phyloP scores from a whole-genome alignment of 2,888 invertebrate genomes.

The Erynnis tages region DNA sequence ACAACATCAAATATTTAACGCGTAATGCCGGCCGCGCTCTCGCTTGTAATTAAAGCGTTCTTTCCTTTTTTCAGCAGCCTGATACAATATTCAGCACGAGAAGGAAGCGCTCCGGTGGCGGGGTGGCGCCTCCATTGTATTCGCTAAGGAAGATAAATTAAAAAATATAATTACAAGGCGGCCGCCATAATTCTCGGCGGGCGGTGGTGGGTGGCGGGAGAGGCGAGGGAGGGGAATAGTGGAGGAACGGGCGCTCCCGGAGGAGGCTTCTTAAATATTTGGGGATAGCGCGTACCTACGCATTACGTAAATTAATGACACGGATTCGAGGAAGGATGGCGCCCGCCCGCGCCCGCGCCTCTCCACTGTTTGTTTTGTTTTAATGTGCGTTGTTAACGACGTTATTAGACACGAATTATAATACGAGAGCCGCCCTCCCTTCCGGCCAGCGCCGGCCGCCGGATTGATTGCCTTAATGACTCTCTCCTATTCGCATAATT shows the following conservation, averaged over 20 bases:
- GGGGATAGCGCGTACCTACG: slow-evolving; percentile 82
- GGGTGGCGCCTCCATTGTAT: slow-evolving; percentile 82
- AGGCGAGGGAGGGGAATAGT: slow-evolving; percentile 60
- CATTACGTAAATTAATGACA: slow-evolving; percentile 83
- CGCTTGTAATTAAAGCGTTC: slow-evolving; percentile 81
- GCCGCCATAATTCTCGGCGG: slow-evolving; percentile 83
- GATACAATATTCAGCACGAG: slow-evolving; percentile 82
- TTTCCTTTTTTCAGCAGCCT: slow-evolving; percentile 81
- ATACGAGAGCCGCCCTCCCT: slow-evolving; percentile 50
- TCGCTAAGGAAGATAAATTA: slow-evolving; percentile 87
- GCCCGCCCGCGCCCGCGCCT: slow-evolving; percentile 62
- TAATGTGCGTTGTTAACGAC: slow-evolving; percentile 80
- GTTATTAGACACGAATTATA: slow-evolving; percentile 78
- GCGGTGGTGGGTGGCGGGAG: slow-evolving; percentile 60
- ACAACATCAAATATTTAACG: slow-evolving; percentile 80
- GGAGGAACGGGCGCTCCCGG: slow-evolving; percentile 78
- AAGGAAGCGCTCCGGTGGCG: slow-evolving; percentile 79
- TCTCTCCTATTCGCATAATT: slow-evolving; percentile 73
- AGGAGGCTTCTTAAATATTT: slow-evolving; percentile 83
- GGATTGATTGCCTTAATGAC: slow-evolving; percentile 75
- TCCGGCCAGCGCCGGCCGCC: slow-evolving; percentile 40
- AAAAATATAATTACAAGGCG: slow-evolving; percentile 86
- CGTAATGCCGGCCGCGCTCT: slow-evolving; percentile 77
- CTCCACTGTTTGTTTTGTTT: slow-evolving; percentile 78
- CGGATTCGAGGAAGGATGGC: slow-evolving; percentile 82